Percentiles rank a stretch among this genome's conserved stretches.
Evolutionary conservation across 2,797 vertebrate genomes (phyloP).

Genomic region (Anniella stebbinsi): DNA sequence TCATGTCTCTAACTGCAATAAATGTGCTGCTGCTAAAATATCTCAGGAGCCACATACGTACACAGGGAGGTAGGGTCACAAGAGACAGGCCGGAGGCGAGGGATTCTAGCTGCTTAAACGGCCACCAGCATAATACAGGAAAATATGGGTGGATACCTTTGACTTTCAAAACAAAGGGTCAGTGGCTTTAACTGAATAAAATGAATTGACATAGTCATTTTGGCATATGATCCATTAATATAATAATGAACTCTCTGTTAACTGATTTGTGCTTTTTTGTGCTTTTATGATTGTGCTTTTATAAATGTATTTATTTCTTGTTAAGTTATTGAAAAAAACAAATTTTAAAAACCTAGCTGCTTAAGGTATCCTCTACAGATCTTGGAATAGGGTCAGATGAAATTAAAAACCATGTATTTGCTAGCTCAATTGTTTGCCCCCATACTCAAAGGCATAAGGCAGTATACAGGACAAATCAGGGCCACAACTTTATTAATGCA

Average conservation of each 20-base stretch:
- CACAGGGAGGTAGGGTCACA: constrained; percentile 6
- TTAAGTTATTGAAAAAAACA: no score
- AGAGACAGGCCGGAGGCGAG: constrained; percentile 19
- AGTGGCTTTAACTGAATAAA: no score
- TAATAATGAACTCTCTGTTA: no score
- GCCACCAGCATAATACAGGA: no score
- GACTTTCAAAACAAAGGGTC: no score
- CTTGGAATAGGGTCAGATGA: constrained; percentile 41
- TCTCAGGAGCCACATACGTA: constrained; percentile 27
- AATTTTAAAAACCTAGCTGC: no score
- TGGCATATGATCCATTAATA: no score
- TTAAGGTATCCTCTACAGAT: constrained; percentile 6
- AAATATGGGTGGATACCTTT: no score
- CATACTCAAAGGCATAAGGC: not conserved
- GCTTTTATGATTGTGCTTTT: no score
- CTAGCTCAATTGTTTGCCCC: constrained; percentile 38
- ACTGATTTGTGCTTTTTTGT: no score
- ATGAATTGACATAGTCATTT: no score
- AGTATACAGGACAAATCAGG: not conserved
- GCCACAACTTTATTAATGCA: not conserved
- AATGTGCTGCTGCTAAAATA: constrained; percentile 3
- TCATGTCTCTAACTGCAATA: not conserved
- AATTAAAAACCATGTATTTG: constrained; percentile 28
- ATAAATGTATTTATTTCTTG: no score
- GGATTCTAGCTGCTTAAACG: constrained; percentile 42